Percentiles rank a stretch among this genome's conserved stretches.
Conservation (phyloP, 1,140 invertebrate genomes). For the Acromyrmex charruanus region DNA sequence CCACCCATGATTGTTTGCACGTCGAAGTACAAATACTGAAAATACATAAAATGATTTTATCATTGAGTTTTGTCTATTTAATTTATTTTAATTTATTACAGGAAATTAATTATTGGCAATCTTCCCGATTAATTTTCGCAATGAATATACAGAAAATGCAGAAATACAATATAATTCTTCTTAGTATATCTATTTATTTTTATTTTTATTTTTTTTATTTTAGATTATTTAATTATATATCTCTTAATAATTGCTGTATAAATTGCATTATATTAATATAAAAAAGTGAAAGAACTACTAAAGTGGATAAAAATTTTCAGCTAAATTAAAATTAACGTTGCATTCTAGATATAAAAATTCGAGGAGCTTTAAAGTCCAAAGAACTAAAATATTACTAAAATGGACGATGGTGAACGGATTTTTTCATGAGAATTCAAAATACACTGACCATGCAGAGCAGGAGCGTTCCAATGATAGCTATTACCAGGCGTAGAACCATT, state of each 20-base stretch:
- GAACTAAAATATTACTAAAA: not conserved
- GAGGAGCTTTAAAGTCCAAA: not conserved
- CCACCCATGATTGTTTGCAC: constrained; percentile 91
- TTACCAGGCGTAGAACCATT: constrained; percentile 81
- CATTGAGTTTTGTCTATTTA: not conserved
- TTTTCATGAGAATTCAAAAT: constrained; percentile 12
- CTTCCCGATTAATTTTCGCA: not conserved
- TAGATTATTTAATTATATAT: constrained; percentile 3
- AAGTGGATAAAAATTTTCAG: not conserved
- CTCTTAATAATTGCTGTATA: not conserved
- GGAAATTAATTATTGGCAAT: not conserved
- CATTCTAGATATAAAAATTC: not conserved
- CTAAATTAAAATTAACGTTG: not conserved
- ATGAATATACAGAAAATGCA: not conserved
- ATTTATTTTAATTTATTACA: not conserved
- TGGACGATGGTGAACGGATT: not conserved
- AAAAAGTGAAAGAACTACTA: not conserved
- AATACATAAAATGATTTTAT: constrained; percentile 52
- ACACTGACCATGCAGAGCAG: constrained; percentile 77
- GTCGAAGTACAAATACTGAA: constrained; percentile 89
- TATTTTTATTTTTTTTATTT: not conserved
- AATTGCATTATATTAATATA: not conserved
- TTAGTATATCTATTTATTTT: not conserved
- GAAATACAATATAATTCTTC: not conserved
- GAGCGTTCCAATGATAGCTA: constrained; percentile 86